These are phyloP conservation scores for Epistrophe grossulariae DNA, from an alignment of 2,888 invertebrate genomes.

Conservation along the genomic window DNA sequence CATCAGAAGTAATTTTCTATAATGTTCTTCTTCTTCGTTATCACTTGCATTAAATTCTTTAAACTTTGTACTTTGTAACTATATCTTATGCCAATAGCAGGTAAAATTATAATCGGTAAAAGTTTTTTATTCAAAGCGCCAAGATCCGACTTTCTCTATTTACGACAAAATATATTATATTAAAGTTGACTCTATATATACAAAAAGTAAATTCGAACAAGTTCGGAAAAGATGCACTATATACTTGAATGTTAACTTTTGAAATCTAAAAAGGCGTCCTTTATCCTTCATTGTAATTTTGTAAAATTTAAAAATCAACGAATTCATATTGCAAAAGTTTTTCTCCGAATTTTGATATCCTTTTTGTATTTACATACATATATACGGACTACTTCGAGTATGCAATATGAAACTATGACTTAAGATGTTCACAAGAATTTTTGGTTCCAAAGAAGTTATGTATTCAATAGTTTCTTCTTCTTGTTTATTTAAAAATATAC, in stretches of 20 bases:
- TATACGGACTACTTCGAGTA: not conserved
- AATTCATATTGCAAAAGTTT: conserved; percentile 1
- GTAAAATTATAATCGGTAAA: not conserved
- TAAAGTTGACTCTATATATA: conserved; percentile 1
- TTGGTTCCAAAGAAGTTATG: not conserved
- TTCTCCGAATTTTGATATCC: not conserved
- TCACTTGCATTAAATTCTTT: not conserved
- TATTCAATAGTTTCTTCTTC: not conserved
- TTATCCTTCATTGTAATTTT: not conserved
- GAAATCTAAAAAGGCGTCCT: not conserved
- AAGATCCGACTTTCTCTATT: not conserved
- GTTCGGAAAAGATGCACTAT: not conserved
- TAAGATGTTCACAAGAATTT: not conserved
- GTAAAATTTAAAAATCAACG: not conserved
- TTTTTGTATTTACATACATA: not conserved
- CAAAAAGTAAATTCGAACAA: not conserved
- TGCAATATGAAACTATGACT: conserved; percentile 4
- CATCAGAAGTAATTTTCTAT: no score
- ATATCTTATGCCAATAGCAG: not conserved
- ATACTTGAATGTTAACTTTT: not conserved
- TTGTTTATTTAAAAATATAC: not conserved
- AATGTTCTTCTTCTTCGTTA: not conserved
- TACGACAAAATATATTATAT: not conserved
- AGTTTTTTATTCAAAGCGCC: not conserved
- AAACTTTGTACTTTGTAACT: not conserved